These are phyloP conservation scores for Tillus elongatus DNA, from an alignment of 2,888 invertebrate species.

Conservation along the genomic window DNA sequence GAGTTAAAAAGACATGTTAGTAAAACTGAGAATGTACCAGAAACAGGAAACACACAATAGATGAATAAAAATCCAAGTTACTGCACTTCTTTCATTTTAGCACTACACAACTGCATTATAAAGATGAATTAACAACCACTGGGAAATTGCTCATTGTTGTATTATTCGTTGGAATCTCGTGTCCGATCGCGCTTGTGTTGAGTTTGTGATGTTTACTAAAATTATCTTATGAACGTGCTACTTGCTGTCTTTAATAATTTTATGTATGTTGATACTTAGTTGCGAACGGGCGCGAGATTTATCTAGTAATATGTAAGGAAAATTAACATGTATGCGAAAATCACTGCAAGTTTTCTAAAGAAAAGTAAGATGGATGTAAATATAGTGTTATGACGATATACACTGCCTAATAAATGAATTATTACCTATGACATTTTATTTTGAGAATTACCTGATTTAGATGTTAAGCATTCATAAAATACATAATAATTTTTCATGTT, in stretches of 20 bases:
- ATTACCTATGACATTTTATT: conserved; percentile 33
- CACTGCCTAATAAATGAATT: conserved; percentile 44
- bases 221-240: too few relatives aligned
- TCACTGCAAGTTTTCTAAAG: conserved; percentile 33
- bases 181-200: conserved; percentile 20
- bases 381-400: conserved; percentile 44
- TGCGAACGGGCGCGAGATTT: not conserved
- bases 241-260: too few relatives aligned
- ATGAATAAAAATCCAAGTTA: too few relatives aligned
- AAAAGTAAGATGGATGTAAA: conserved; percentile 40
- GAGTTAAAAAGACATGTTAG: too few relatives aligned
- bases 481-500: too few relatives aligned
- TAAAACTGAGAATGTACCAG: too few relatives aligned
- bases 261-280: too few relatives aligned
- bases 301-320: conserved; percentile 21
- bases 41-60: too few relatives aligned
- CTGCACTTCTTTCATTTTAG: conserved; percentile 17
- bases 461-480: too few relatives aligned
- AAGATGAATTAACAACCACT: not conserved
- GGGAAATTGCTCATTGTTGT: conserved; percentile 37
- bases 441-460: too few relatives aligned
- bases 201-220: conserved; percentile 13
- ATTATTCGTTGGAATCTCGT: conserved; percentile 32
- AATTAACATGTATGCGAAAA: conserved; percentile 28
- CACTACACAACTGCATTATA: conserved; percentile 15